Percentiles rank a stretch among this genome's conserved stretches.
These are phyloP conservation scores for Heterochromis multidens DNA, from an alignment of 2,113 vertebrate genomes.

Conservation along the genomic window DNA sequence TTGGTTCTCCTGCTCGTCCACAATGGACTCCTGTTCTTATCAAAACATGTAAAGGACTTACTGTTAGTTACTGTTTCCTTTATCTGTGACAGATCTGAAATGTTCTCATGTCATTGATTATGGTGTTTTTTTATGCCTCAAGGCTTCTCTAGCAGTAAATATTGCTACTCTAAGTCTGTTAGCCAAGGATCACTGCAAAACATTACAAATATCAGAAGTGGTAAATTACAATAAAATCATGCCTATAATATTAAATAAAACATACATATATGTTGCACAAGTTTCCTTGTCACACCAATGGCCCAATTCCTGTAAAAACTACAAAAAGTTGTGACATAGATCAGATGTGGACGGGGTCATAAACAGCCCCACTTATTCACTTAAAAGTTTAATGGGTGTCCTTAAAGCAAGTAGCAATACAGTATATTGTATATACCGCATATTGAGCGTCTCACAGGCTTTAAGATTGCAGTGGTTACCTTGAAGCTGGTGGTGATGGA, in stretches of 20 bases:
- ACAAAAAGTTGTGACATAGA: not conserved
- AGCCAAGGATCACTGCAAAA: not conserved
- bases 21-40: constrained; percentile 89
- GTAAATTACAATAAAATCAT: not conserved
- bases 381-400: too few species aligned
- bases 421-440: not conserved
- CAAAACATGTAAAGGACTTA: not conserved
- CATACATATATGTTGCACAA: not conserved
- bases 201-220: not conserved
- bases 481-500: constrained; percentile 99
- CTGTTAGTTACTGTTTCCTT: not conserved
- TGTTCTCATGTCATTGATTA: not conserved
- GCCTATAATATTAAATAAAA: not conserved
- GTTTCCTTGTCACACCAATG: not conserved
- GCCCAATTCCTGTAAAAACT: not conserved
- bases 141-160: not conserved
- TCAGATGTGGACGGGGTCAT: too few species aligned
- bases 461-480: constrained; percentile 70
- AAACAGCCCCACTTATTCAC: too few species aligned
- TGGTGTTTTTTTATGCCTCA: not conserved
- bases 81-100: not conserved
- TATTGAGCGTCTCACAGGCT: not conserved
- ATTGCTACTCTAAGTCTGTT: not conserved
- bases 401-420: too few species aligned
- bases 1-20: constrained; percentile 97